These are phyloP conservation scores for Aptenodytes patagonicus DNA, from an alignment of 2,113 vertebrate species.

Conservation along the genomic window DNA sequence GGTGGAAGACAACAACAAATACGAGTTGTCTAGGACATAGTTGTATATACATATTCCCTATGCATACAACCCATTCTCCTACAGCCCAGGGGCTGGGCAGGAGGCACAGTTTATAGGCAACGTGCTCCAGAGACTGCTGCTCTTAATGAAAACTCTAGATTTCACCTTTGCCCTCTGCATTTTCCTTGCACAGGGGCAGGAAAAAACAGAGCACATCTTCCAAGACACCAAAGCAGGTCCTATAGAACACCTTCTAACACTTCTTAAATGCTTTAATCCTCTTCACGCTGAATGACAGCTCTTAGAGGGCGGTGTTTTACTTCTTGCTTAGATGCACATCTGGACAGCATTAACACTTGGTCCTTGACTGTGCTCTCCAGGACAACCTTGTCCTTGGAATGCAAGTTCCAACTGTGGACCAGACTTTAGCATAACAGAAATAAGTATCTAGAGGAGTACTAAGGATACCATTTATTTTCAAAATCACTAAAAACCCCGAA, in stretches of 20 bases:
- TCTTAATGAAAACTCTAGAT: not conserved
- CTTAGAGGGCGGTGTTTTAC: not conserved
- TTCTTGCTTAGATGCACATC: not conserved
- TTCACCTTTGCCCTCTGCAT: not conserved
- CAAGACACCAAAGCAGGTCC: not conserved
- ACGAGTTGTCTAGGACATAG: not conserved
- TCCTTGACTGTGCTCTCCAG: not conserved
- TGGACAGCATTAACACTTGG: not conserved
- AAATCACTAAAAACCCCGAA: conserved; percentile 76
- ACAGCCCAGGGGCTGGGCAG: not conserved
- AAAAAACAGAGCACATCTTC: not conserved
- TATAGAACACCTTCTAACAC: not conserved
- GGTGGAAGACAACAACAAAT: not conserved
- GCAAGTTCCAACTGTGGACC: not conserved
- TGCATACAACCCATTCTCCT: not conserved
- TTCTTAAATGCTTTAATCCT: not conserved
- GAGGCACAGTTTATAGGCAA: not conserved
- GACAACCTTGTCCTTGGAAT: not conserved
- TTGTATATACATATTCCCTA: not conserved
- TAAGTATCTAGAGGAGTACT: conserved; percentile 38
- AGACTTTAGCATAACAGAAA: not conserved
- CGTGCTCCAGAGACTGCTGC: not conserved
- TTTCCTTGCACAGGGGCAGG: not conserved
- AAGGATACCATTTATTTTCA: conserved; percentile 77
- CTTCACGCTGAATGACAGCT: not conserved